These are phyloP conservation scores for Sceliomorpha sp. DNA, from an alignment of 2,888 invertebrate species.

Conservation along the genomic window DNA sequence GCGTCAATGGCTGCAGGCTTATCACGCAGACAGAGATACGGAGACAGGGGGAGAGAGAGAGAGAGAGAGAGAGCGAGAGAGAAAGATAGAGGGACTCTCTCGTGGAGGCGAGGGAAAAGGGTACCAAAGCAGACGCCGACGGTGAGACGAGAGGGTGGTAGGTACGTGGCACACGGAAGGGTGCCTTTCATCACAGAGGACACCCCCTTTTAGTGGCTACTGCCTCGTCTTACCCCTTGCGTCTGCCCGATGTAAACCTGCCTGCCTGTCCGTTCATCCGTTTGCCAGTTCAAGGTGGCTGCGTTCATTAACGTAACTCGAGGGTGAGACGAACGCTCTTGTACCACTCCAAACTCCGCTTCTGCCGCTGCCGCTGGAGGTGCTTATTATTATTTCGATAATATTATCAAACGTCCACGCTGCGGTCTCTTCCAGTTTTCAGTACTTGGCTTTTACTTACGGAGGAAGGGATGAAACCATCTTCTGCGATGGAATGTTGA, in stretches of 20 bases:
- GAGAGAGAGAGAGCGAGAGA: slow-evolving; percentile 34
- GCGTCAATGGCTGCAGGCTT: slow-evolving; percentile 64
- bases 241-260: slow-evolving; percentile 46
- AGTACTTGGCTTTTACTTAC: too few relatives aligned
- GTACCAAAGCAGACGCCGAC: slow-evolving; percentile 53
- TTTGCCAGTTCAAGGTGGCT: slow-evolving; percentile 79
- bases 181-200: slow-evolving; percentile 73
- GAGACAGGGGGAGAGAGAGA: slow-evolving; percentile 34
- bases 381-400: slow-evolving; percentile 50
- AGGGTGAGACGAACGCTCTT: slow-evolving; percentile 50
- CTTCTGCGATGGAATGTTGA: too few relatives aligned
- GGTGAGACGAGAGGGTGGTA: slow-evolving; percentile 44
- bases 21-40: slow-evolving; percentile 47
- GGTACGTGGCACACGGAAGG: slow-evolving; percentile 64
- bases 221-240: slow-evolving; percentile 47
- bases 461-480: too few relatives aligned
- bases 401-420: slow-evolving; percentile 38
- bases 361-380: slow-evolving; percentile 14
- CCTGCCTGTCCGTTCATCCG: slow-evolving; percentile 71
- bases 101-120: slow-evolving; percentile 51
- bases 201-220: slow-evolving; percentile 74
- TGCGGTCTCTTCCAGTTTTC: slow-evolving; percentile 14
- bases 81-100: slow-evolving; percentile 53
- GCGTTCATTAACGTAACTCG: slow-evolving; percentile 73
- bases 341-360: slow-evolving; percentile 33